A percentile compares a stretch with the other conserved stretches of the same genome.
phyloP scores from a whole-genome alignment of 2,797 vertebrate species.

The Notoglanidium macrostoma region DNA sequence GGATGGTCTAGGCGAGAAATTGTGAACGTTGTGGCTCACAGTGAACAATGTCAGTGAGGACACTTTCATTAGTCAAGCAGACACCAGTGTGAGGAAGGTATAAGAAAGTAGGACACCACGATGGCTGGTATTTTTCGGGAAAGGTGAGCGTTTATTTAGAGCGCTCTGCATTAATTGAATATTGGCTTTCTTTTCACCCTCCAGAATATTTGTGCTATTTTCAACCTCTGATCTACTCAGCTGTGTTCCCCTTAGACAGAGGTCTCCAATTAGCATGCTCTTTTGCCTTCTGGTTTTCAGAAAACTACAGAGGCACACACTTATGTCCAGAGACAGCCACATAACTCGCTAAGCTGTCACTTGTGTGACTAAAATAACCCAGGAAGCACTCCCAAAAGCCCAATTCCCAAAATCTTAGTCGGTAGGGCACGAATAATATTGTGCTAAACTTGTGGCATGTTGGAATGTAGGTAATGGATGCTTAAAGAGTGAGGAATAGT shows the following conservation, averaged over 20 bases:
- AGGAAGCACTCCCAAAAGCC: constrained; percentile 12
- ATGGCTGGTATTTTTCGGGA: constrained; percentile 52
- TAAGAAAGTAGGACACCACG: constrained; percentile 48
- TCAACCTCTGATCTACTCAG: constrained; percentile 29
- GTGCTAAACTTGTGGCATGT: background rate
- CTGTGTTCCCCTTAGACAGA: constrained; percentile 50
- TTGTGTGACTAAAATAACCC: constrained; percentile 39
- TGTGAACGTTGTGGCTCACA: constrained; percentile 15
- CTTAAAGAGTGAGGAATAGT: background rate
- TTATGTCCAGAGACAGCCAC: constrained; percentile 32
- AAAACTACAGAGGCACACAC: constrained; percentile 42
- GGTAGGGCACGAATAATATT: background rate
- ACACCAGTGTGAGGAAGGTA: constrained; percentile 28
- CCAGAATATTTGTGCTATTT: constrained; percentile 47
- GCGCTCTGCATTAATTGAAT: constrained; percentile 28
- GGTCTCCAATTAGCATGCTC: constrained; percentile 60
- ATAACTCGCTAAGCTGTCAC: constrained; percentile 28
- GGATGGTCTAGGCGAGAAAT: constrained; percentile 6
- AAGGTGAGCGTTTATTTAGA: constrained; percentile 53
- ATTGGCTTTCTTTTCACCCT: constrained; percentile 34
- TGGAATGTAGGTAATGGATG: background rate
- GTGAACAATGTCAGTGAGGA: constrained; percentile 38
- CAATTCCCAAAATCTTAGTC: constrained; percentile 10
- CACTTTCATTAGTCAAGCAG: constrained; percentile 48
- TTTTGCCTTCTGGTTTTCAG: constrained; percentile 41